Conservation (phyloP, 2,888 invertebrate species). For the Pimpla rufipes region DNA sequence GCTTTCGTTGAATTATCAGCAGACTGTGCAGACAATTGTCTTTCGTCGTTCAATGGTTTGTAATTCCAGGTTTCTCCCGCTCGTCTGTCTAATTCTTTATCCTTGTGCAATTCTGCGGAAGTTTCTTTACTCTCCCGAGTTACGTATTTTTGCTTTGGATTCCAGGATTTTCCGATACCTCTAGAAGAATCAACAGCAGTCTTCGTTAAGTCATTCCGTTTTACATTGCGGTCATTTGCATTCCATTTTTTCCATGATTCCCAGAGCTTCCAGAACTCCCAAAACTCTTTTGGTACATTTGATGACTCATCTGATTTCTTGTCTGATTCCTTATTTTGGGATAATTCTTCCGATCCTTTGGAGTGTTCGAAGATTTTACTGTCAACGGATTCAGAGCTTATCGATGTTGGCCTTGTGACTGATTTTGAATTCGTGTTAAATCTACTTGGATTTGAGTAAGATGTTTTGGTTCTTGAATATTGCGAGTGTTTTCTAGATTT, state of each 20-base stretch:
- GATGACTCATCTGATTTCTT: neutral
- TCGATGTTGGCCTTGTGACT: neutral
- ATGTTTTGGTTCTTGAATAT: neutral
- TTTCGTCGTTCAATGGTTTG: neutral
- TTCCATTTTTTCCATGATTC: neutral
- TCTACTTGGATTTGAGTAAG: neutral
- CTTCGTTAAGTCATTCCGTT: neutral
- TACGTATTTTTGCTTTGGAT: neutral
- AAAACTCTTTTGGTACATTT: neutral
- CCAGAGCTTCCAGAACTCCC: neutral
- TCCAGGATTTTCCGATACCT: neutral
- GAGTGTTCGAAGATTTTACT: neutral
- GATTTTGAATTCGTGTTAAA: neutral
- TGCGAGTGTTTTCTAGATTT: neutral
- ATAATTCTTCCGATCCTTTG: neutral
- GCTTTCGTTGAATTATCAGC: neutral
- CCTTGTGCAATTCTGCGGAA: neutral
- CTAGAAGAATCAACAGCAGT: neutral
- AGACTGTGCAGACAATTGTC: slow-evolving; percentile 1
- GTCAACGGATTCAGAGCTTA: neutral
- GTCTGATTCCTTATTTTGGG: neutral
- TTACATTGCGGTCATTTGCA: neutral
- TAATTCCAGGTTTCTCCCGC: neutral
- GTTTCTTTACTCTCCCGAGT: neutral
- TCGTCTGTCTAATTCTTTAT: neutral